Evolutionary conservation across 2,113 vertebrate species (phyloP).

Genomic region (Myotis lucifugus): DNA sequence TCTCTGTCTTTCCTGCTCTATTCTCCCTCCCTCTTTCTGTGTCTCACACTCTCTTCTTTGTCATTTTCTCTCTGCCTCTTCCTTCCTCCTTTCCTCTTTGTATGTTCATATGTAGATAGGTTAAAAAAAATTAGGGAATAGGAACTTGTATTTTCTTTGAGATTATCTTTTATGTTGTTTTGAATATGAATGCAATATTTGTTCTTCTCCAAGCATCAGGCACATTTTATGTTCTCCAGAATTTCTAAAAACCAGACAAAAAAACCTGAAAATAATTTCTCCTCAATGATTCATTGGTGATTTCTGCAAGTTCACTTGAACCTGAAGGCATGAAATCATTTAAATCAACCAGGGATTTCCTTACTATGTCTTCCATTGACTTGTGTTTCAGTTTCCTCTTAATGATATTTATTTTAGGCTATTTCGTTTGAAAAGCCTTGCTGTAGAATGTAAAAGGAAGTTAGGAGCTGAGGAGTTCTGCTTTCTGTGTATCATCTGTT

Average conservation of each 20-base stretch:
- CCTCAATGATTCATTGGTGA: not conserved
- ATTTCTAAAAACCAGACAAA: not conserved
- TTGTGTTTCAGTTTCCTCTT: conserved; percentile 52
- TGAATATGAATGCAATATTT: not conserved
- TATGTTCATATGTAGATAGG: not conserved
- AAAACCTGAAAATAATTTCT: conserved; percentile 38
- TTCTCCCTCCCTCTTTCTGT: not conserved
- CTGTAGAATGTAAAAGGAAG: conserved; percentile 46
- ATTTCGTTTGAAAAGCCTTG: conserved; percentile 36
- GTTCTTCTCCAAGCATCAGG: not conserved
- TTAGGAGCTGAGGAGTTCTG: conserved; percentile 56
- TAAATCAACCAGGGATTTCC: conserved; percentile 16
- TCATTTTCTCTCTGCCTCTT: not conserved
- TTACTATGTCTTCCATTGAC: conserved; percentile 31
- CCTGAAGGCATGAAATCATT: conserved; percentile 54
- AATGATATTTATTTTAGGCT: conserved; percentile 55
- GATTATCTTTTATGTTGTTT: conserved; percentile 46
- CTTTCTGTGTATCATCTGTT: conserved; percentile 64
- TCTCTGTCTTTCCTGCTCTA: not conserved
- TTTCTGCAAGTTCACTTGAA: conserved; percentile 59
- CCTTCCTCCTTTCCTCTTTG: not conserved
- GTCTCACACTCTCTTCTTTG: not conserved
- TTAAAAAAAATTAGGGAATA: not conserved
- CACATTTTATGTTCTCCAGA: conserved; percentile 5
- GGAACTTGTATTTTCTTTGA: conserved; percentile 35